These are phyloP conservation scores for Myripristis murdjan DNA, from an alignment of 2,797 vertebrate species.

Conservation along the genomic window DNA sequence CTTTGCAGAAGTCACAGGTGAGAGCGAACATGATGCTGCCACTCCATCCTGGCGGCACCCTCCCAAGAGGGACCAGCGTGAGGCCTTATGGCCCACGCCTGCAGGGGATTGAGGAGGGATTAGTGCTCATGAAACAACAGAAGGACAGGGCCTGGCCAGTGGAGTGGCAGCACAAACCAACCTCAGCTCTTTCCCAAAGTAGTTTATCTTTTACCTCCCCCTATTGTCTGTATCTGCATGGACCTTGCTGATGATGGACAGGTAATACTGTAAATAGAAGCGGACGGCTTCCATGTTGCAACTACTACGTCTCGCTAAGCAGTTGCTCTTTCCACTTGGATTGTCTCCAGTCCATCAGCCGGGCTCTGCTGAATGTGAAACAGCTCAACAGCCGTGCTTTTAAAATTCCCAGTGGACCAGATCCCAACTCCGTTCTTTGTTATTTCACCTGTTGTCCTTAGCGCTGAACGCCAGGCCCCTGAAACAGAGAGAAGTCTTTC, in stretches of 20 bases:
- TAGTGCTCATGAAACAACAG: conserved; percentile 75
- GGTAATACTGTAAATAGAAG: conserved; percentile 38
- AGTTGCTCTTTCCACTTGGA: conserved; percentile 37
- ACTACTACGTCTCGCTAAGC: conserved; percentile 26
- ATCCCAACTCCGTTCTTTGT: conserved; percentile 64
- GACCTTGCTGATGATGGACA: conserved; percentile 30
- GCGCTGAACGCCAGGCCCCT: conserved; percentile 69
- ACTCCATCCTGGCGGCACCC: conserved; percentile 27
- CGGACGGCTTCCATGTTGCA: conserved; percentile 24
- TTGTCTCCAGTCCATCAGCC: conserved; percentile 58
- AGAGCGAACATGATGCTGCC: conserved; percentile 16
- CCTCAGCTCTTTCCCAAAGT: conserved; percentile 30
- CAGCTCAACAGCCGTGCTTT: conserved; percentile 36
- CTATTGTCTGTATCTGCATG: conserved; percentile 15
- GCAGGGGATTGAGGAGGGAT: conserved; percentile 77
- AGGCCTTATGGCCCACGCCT: conserved; percentile 62
- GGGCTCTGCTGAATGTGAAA: conserved; percentile 46
- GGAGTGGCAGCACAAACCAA: conserved; percentile 33
- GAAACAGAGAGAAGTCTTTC: conserved; percentile 31
- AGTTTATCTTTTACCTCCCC: conserved; percentile 24
- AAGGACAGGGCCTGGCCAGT: conserved; percentile 39
- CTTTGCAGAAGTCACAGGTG: conserved; percentile 25
- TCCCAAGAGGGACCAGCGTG: conserved; percentile 45
- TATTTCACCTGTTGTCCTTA: conserved; percentile 65
- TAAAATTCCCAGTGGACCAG: conserved; percentile 54